Conservation (phyloP, 2,797 vertebrate species). For the Spinus pinus region DNA sequence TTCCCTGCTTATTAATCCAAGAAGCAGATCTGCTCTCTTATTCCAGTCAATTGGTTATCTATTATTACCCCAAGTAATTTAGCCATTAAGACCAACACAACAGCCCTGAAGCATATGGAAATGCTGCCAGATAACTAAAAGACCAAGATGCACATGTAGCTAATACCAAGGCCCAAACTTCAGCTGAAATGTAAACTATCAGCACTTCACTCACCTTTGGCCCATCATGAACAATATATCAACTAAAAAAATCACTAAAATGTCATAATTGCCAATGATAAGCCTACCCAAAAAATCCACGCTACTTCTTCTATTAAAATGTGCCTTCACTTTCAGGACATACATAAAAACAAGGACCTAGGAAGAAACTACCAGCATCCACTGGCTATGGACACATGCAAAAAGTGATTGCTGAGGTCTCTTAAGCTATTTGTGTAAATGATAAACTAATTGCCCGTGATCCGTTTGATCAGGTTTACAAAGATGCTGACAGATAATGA, state of each 20-base stretch:
- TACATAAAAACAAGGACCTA: not conserved
- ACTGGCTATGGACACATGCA: not conserved
- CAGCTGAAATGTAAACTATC: not conserved
- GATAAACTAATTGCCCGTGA: not conserved
- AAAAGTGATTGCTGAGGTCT: not conserved
- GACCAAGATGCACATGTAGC: not conserved
- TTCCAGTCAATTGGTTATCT: not conserved
- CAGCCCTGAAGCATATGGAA: not conserved
- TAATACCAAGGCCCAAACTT: not conserved
- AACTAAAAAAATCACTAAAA: not conserved
- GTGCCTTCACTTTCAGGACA: not conserved
- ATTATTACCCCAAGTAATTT: constrained; percentile 5
- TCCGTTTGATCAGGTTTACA: not conserved
- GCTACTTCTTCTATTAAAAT: not conserved
- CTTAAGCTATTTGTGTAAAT: not conserved
- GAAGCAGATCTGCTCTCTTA: not conserved
- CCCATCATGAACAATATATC: not conserved
- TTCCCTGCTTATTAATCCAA: not conserved
- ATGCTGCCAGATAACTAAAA: not conserved
- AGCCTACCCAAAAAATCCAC: not conserved
- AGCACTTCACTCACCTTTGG: not conserved
- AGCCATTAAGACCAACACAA: not conserved
- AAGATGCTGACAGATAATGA: not conserved
- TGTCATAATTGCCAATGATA: not conserved
- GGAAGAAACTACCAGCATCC: not conserved